Evolutionary conservation across 2,113 vertebrate genomes (phyloP), one percentile per base, ranked within the genome.

Genomic region (Melanostigma gelatinosum): DNA sequence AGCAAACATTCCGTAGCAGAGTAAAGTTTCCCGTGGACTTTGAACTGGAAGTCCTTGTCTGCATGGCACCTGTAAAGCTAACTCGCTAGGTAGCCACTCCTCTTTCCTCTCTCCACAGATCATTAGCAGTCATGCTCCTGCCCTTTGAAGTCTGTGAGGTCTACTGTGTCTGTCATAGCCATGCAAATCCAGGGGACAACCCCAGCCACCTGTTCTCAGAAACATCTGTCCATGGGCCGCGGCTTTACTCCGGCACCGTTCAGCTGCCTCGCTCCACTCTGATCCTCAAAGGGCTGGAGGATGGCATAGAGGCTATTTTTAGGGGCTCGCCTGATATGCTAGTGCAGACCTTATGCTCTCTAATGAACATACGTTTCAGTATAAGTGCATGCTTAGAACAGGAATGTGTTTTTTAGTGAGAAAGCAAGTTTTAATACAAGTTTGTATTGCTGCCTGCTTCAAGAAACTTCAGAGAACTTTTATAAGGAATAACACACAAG

Each of bases 171-270:
- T 94, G 91, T 95, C 94, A 93, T 78, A 91, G 88, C 88, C 88
- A 91, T 92, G 88, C 87, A 94, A 95, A 95, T 95, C 93, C 91
- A 86, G 84, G 82, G 86, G 89, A 94, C 92, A 93, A 91, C 89
- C 89, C 88, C 74, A 83, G 89, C 92, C 94, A 95, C 93, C 94
- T 95, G 94, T 93, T 94, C 85, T 60, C 62, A 44, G 52, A 82
- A 93, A 93, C 94, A 95, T 94, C 94, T 95, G 94, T 91, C 90
- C 85, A 65, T 74, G 9, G 90, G 50, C 81, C 11, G 15, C 60
- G 85, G 89, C 87, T 90, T 85, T 86, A 82, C 89, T 84, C 62
- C 6, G 64, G 66, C 73, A 62, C 74, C 24, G 84, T 73, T 92
- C 93, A 93, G 93, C 91, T 93, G 91, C 89, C 82, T 87, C 36